Conservation (phyloP, 1,140 invertebrate genomes). For the Mactra quadrangularis region DNA sequence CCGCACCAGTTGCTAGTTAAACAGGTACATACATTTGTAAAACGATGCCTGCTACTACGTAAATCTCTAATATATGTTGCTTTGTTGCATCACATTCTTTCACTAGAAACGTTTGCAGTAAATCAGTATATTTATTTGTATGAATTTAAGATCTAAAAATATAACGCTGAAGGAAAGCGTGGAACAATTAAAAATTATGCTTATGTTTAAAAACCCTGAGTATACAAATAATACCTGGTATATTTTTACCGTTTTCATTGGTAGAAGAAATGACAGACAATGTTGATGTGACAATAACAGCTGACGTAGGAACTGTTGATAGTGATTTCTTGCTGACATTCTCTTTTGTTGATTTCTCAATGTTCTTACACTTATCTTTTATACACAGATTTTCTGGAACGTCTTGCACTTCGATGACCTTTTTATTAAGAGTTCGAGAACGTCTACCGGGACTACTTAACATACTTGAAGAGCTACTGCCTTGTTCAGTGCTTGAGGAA, state of each 20-base stretch:
- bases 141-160: too few species aligned
- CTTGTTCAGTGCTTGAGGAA: background rate
- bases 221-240: background rate
- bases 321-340: background rate
- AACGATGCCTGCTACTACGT: too few species aligned
- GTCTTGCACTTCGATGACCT: constrained; percentile 23
- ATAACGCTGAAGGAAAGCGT: too few species aligned
- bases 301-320: background rate
- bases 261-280: constrained; percentile 3
- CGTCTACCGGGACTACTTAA: constrained; percentile 25
- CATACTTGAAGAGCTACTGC: background rate
- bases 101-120: too few species aligned
- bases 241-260: background rate
- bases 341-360: background rate
- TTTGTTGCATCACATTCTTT: too few species aligned
- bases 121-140: too few species aligned
- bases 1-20: too few species aligned
- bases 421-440: background rate
- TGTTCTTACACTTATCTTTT: constrained; percentile 35
- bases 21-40: too few species aligned
- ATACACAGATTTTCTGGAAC: constrained; percentile 59
- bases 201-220: too few species aligned
- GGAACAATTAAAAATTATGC: too few species aligned
- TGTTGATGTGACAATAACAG: constrained; percentile 23
- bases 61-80: too few species aligned